phyloP scores from a whole-genome alignment of 1,140 invertebrate species.

The Hermetia illucens region DNA sequence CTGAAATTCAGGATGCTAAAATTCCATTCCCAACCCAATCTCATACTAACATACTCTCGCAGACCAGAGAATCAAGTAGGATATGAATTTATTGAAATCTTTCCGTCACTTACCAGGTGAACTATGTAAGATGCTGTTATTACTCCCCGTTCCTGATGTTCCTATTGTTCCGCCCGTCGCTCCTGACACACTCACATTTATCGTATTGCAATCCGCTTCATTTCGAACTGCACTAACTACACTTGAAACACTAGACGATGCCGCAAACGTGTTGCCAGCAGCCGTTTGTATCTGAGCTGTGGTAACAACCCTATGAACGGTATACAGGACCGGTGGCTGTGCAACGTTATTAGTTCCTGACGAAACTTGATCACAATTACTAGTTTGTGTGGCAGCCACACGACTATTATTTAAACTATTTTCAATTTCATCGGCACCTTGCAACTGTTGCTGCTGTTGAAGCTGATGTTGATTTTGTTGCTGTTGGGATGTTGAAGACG shows the following conservation, averaged over 20 bases:
- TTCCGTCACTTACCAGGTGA: slow-evolving; percentile 16
- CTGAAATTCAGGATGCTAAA: no score
- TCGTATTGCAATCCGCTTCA: slow-evolving; percentile 16
- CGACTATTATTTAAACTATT: slow-evolving; percentile 10
- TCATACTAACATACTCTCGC: no score
- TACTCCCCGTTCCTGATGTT: slow-evolving; percentile 12
- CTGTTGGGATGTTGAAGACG: slow-evolving; percentile 1
- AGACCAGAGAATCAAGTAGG: no score
- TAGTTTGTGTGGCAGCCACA: slow-evolving; percentile 19
- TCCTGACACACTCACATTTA: neutral
- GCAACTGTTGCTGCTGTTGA: slow-evolving; percentile 13
- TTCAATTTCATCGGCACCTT: slow-evolving; percentile 10
- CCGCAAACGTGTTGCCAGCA: slow-evolving; percentile 24
- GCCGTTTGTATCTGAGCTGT: slow-evolving; percentile 29
- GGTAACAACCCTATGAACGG: slow-evolving; percentile 27
- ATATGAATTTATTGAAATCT: no score
- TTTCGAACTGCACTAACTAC: slow-evolving; percentile 22
- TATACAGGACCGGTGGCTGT: slow-evolving; percentile 26
- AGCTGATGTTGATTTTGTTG: slow-evolving; percentile 11
- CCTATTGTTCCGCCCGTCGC: neutral
- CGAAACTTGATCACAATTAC: slow-evolving; percentile 15
- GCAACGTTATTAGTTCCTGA: slow-evolving; percentile 10
- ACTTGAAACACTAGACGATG: slow-evolving; percentile 27
- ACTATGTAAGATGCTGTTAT: slow-evolving; percentile 9
- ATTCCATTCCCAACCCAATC: no score